Evolutionary conservation across 2,888 invertebrate genomes (phyloP).

Genomic region (Leucoptera coffeella): DNA sequence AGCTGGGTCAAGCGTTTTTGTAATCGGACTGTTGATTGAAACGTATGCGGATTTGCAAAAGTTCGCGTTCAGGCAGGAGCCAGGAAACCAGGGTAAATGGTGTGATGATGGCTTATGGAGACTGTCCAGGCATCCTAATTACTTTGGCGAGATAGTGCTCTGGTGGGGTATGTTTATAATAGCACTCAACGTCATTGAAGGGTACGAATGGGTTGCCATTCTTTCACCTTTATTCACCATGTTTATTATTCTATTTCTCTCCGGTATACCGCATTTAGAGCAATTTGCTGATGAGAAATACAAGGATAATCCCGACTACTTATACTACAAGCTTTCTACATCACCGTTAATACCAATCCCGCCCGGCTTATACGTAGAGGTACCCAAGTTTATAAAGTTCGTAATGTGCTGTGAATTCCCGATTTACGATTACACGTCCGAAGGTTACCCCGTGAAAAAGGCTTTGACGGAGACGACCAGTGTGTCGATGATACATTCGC

Average conservation of each 20-base stretch:
- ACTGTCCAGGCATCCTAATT: constrained; percentile 87
- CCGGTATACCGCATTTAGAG: constrained; percentile 85
- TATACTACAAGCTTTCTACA: constrained; percentile 81
- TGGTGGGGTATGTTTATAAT: constrained; percentile 94
- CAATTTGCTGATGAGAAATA: constrained; percentile 84
- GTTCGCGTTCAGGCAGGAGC: constrained; percentile 84
- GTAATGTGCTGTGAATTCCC: constrained; percentile 86
- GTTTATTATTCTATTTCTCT: constrained; percentile 80
- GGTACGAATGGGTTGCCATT: constrained; percentile 80
- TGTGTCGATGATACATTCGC: constrained; percentile 62
- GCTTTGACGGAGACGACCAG: constrained; percentile 66
- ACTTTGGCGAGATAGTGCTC: constrained; percentile 88
- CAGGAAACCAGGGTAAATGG: constrained; percentile 85
- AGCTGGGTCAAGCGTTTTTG: constrained; percentile 76
- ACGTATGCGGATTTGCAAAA: constrained; percentile 91
- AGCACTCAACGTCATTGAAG: constrained; percentile 78
- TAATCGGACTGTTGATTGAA: constrained; percentile 80
- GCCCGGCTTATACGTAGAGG: constrained; percentile 79
- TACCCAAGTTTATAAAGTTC: constrained; percentile 76
- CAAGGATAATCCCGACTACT: constrained; percentile 78
- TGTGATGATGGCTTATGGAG: constrained; percentile 89
- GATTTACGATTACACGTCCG: constrained; percentile 70
- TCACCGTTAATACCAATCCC: constrained; percentile 87
- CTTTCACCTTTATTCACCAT: constrained; percentile 84
- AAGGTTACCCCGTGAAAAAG: constrained; percentile 56